Evolutionary conservation across 2,797 vertebrate species (phyloP).

Genomic region (Protonibea diacanthus): DNA sequence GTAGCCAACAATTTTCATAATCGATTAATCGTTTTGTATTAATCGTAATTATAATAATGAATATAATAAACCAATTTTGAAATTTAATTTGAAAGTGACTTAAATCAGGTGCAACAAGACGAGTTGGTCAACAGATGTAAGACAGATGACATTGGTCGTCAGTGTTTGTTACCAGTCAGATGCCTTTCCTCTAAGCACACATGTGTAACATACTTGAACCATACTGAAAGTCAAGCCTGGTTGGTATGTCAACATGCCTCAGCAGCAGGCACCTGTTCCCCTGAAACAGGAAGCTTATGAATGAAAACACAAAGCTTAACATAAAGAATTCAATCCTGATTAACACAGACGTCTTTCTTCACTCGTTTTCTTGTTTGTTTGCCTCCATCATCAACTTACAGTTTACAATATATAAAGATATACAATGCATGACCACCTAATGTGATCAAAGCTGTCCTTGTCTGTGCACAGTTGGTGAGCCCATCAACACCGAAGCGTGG

Average conservation of each 20-base stretch:
- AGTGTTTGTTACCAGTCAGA: neutral
- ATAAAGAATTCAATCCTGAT: neutral
- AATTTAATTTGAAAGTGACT: no score
- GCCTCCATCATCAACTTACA: no score
- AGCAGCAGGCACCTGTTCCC: constrained; percentile 12
- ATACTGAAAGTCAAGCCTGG: constrained; percentile 4
- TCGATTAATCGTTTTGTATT: no score
- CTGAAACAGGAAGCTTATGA: neutral
- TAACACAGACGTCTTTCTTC: neutral
- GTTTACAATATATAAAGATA: neutral
- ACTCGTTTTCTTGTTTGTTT: neutral
- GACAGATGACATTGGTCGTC: neutral
- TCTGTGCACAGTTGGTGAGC: constrained; percentile 91
- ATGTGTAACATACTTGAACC: constrained; percentile 2
- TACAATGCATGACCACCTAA: neutral
- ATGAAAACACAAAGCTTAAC: constrained; percentile 1
- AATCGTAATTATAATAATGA: no score
- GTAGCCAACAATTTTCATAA: no score
- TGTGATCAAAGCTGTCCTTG: constrained; percentile 1
- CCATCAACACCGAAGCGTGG: constrained; percentile 97
- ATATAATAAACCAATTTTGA: no score
- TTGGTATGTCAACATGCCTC: constrained; percentile 13
- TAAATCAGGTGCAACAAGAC: no score
- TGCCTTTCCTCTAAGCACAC: constrained; percentile 23
- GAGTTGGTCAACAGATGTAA: no score